A percentile compares a stretch with the other conserved stretches of the same genome.
Evolutionary conservation across 2,797 vertebrate species (phyloP).

Genomic region (Rhynchotus rufescens): DNA sequence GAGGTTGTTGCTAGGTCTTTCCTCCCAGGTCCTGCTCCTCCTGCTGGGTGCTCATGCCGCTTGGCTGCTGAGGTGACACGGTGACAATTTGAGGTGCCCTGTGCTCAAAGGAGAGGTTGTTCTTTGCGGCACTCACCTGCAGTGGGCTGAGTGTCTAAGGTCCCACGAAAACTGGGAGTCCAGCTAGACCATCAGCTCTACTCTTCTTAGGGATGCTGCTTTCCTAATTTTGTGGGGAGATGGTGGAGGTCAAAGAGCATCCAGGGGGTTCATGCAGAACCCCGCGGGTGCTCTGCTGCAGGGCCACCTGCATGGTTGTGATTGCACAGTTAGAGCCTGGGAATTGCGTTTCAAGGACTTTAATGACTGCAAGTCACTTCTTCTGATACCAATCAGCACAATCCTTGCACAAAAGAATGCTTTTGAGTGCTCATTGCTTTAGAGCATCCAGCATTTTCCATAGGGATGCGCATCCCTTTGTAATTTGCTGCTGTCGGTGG

Average conservation of each 20-base stretch:
- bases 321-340: fast-evolving
- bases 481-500: too few relatives aligned
- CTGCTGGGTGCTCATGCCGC: too few relatives aligned
- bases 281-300: background rate
- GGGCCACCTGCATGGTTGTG: fast-evolving
- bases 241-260: background rate
- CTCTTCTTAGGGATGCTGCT: background rate
- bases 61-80: too few relatives aligned
- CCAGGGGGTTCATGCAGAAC: background rate
- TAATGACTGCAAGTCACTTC: background rate
- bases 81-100: too few relatives aligned
- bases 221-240: background rate
- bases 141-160: too few relatives aligned
- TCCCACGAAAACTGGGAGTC: too few relatives aligned
- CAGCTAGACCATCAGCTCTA: background rate
- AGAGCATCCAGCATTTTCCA: fast-evolving
- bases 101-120: too few relatives aligned
- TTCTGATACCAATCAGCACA: background rate
- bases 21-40: too few relatives aligned
- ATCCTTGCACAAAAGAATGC: background rate
- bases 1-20: background rate
- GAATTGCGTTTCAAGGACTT: fast-evolving
- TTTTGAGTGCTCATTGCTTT: too few relatives aligned
- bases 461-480: fast-evolving
- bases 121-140: too few relatives aligned